phyloP scores from a whole-genome alignment of 2,113 vertebrate species.

The Cervus canadensis region DNA sequence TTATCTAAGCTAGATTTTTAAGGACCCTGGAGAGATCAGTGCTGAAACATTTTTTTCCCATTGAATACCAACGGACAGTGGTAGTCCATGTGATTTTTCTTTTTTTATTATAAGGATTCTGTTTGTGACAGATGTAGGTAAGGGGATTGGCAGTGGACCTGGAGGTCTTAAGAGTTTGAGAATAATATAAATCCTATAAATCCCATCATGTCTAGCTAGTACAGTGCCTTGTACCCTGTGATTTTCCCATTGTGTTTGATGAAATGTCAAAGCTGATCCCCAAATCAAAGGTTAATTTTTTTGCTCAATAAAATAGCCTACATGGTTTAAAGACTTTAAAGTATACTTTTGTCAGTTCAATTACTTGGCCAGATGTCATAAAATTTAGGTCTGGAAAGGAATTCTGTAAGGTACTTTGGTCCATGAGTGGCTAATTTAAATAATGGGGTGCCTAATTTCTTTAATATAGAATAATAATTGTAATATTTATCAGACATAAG shows the following conservation, averaged over 20 bases:
- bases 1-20: background rate
- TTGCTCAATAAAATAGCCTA: background rate
- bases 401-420: background rate
- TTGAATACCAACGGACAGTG: background rate
- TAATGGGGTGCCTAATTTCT: conserved; percentile 3
- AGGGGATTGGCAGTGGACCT: background rate
- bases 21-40: background rate
- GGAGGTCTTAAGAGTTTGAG: background rate
- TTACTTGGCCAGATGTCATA: conserved; percentile 3
- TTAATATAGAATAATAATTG: background rate
- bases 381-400: conserved; percentile 11
- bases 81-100: background rate
- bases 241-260: background rate
- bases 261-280: background rate
- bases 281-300: background rate
- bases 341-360: background rate
- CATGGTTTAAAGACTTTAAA: background rate
- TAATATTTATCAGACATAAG: background rate
- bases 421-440: conserved; percentile 32
- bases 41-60: background rate
- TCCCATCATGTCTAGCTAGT: background rate
- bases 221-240: conserved; percentile 5
- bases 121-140: background rate
- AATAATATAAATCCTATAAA: background rate
- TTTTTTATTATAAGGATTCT: background rate